These are phyloP conservation scores for Syngnathus typhle DNA, from an alignment of 2,113 vertebrate species.

Conservation along the genomic window DNA sequence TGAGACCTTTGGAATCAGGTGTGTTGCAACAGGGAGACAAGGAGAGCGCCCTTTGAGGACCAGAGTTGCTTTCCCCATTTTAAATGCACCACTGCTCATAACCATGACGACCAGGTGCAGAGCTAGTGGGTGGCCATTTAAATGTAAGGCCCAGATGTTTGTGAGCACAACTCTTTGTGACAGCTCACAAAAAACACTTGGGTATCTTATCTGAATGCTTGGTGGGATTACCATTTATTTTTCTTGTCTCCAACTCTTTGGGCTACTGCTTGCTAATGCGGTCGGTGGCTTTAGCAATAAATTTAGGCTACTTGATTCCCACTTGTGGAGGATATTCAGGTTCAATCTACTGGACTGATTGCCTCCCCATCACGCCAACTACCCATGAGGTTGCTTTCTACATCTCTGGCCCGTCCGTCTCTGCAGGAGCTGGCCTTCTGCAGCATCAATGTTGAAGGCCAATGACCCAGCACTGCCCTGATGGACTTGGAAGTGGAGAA, in stretches of 20 bases:
- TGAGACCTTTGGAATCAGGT: too few relatives aligned
- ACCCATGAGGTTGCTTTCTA: constrained; percentile 41
- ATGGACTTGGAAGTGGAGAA: constrained; percentile 34
- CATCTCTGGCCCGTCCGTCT: constrained; percentile 44
- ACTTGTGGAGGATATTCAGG: constrained; percentile 39
- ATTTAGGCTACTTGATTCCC: constrained; percentile 40
- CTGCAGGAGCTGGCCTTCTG: constrained; percentile 26
- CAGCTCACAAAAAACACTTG: too few relatives aligned
- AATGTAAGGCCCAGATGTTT: not conserved
- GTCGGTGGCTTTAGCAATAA: constrained; percentile 29
- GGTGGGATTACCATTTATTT: constrained; percentile 5
- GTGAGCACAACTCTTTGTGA: not conserved
- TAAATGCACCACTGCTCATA: too few relatives aligned
- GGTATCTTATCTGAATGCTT: not conserved
- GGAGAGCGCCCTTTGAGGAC: too few relatives aligned
- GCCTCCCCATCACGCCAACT: constrained; percentile 39
- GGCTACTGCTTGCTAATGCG: constrained; percentile 22
- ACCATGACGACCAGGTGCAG: not conserved
- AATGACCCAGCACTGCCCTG: constrained; percentile 45
- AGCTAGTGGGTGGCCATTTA: too few relatives aligned
- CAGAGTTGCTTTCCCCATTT: too few relatives aligned
- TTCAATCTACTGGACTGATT: constrained; percentile 63
- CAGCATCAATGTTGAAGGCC: constrained; percentile 52
- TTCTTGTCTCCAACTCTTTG: constrained; percentile 12
- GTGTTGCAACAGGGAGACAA: too few relatives aligned